phyloP scores from a whole-genome alignment of 2,113 vertebrate genomes.

The Poecilia latipinna region DNA sequence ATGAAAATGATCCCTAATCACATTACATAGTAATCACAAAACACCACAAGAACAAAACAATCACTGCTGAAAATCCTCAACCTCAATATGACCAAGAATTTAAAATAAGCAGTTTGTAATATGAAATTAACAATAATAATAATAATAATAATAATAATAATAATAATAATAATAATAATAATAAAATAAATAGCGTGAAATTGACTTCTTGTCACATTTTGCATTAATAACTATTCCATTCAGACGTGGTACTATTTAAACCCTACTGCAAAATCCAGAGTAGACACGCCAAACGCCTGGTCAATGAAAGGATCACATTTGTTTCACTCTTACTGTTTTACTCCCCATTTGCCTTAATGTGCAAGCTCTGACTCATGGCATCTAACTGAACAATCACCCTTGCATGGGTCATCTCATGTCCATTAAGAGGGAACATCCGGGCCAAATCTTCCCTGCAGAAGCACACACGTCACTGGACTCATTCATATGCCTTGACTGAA shows the following conservation, averaged over 20 bases:
- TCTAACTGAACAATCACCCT: not conserved
- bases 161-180: not conserved
- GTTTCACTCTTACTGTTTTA: not conserved
- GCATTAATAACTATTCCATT: not conserved
- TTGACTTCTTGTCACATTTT: not conserved
- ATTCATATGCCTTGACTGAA: conserved; percentile 50
- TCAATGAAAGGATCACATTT: not conserved
- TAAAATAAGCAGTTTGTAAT: not conserved
- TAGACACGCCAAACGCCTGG: not conserved
- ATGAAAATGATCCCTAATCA: not conserved
- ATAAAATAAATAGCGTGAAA: not conserved
- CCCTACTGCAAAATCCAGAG: not conserved
- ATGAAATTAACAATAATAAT: not conserved
- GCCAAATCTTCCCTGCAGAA: conserved; percentile 11
- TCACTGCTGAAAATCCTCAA: not conserved
- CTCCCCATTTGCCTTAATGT: conserved; percentile 6
- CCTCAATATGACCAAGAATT: not conserved
- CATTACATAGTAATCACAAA: not conserved
- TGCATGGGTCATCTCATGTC: conserved; percentile 27
- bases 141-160: not conserved
- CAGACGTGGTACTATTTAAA: not conserved
- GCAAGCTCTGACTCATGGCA: conserved; percentile 12
- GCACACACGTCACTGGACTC: conserved; percentile 44
- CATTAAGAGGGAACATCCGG: conserved; percentile 45
- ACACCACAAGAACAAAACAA: not conserved